Conservation (phyloP, 2,113 vertebrate species). For the Elachura formosa region DNA sequence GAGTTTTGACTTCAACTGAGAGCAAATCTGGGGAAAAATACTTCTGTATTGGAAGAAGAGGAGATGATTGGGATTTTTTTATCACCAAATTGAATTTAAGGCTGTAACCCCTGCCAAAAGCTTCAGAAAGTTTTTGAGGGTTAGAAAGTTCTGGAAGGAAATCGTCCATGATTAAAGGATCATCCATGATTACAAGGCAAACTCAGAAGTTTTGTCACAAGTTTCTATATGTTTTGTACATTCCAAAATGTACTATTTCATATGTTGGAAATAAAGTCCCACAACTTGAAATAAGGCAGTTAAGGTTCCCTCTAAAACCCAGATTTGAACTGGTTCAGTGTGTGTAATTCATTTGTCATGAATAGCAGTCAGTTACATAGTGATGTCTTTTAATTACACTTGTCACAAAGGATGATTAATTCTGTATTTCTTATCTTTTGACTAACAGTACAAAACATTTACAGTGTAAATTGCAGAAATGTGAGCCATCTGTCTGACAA, state of each 20-base stretch:
- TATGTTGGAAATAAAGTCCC: background rate
- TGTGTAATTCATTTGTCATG: background rate
- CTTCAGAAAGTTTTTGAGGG: background rate
- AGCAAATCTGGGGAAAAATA: background rate
- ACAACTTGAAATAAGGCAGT: background rate
- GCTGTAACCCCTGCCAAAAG: background rate
- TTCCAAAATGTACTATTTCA: background rate
- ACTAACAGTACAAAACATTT: background rate
- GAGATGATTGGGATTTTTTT: accelerated
- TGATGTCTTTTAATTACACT: background rate
- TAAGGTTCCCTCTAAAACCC: background rate
- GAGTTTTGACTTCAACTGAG: background rate
- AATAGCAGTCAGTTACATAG: background rate
- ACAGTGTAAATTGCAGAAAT: background rate
- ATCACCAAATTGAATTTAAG: background rate
- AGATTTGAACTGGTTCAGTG: background rate
- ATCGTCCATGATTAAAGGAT: background rate
- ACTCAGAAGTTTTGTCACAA: background rate
- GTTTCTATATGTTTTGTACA: background rate
- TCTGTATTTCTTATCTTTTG: background rate
- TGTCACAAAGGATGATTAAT: background rate
- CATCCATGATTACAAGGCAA: background rate
- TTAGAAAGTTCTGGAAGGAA: background rate
- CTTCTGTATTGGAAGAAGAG: background rate
- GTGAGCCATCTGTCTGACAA: background rate